Base-by-base conservation (phyloP, 1,140 invertebrate genomes). In the Chelonus insularis region DNA sequence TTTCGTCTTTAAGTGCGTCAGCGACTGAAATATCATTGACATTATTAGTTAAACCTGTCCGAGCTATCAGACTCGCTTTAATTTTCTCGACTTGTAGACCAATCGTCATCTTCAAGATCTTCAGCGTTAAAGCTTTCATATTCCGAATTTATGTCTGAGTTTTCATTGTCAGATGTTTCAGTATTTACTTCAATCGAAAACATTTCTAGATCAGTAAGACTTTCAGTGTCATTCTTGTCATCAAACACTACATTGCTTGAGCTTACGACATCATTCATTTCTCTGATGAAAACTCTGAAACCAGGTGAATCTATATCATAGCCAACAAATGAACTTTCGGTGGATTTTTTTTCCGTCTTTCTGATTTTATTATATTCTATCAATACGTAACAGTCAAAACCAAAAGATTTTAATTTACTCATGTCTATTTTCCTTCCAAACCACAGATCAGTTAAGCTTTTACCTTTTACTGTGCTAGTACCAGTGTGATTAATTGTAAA, bases 401-500 rank as follows among this genome's bases (percentile, higher is more conserved):
- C 67, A 66, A 72, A 67, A 16, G 36, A 62, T 64, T 51, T 60
- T 12, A 67, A 21, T 60, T 62, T 64, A 29, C 41, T 54, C 14
- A 67, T 57, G 16, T 60, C 48, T 14, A 60, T 20, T 21, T 20
- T 32, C n/a, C 66, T 20, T 32, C 63, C 58, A 56, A 64, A 68
- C 63, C 67, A 69, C 4, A 69, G 18, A 64, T 72, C 50, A 34
- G 50, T 25, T 29, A 77, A 76, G 34, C 70, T 70, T 55, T 68
- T 74, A 41, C 45, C 62, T 47, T 69, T 43, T 12, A 71, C 61
- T 54, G 65, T 55, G 51, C 74, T 78, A 36, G 57, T 72, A 29
- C 76, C 72, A 11, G 77, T 78, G 57, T 72, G 66, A 65, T 83
- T 83, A 7, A 80, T 50, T 0, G 77, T 67, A 62, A 68, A 78